Conservation (phyloP, 1,140 invertebrate species). For the Antheraea pernyi region DNA sequence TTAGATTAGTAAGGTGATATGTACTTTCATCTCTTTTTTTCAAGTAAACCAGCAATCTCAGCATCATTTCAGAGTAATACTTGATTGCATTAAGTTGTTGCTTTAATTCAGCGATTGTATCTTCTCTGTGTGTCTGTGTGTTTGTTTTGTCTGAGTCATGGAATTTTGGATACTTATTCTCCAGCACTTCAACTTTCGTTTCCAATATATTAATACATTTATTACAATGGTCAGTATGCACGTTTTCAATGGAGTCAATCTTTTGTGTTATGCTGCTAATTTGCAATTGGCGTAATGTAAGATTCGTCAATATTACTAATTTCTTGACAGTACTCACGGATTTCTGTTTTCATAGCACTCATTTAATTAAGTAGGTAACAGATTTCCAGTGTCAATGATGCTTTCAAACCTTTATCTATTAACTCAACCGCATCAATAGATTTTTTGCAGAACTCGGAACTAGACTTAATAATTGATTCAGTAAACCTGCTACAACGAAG, state of each 20-base stretch:
- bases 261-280: too few relatives aligned
- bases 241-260: too few relatives aligned
- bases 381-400: neutral
- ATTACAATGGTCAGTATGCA: too few relatives aligned
- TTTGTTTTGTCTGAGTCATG: too few relatives aligned
- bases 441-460: neutral
- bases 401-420: neutral
- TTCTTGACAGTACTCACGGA: conserved; percentile 1
- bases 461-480: too few relatives aligned
- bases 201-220: too few relatives aligned
- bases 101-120: conserved; percentile 5
- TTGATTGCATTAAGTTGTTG: conserved; percentile 17
- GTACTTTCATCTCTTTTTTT: conserved; percentile 5
- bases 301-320: neutral
- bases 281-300: neutral
- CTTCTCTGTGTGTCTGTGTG: neutral
- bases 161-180: too few relatives aligned
- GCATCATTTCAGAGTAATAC: conserved; percentile 15
- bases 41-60: conserved; percentile 12
- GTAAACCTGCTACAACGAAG: too few relatives aligned
- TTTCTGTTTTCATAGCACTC: neutral
- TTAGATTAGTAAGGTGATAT: too few relatives aligned
- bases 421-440: neutral
- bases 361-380: neutral
- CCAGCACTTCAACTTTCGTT: too few relatives aligned